Percentiles rank a stretch among this genome's conserved stretches.
Evolutionary conservation across 2,888 invertebrate genomes (phyloP).

Genomic region (Leptopterna dolabrata): DNA sequence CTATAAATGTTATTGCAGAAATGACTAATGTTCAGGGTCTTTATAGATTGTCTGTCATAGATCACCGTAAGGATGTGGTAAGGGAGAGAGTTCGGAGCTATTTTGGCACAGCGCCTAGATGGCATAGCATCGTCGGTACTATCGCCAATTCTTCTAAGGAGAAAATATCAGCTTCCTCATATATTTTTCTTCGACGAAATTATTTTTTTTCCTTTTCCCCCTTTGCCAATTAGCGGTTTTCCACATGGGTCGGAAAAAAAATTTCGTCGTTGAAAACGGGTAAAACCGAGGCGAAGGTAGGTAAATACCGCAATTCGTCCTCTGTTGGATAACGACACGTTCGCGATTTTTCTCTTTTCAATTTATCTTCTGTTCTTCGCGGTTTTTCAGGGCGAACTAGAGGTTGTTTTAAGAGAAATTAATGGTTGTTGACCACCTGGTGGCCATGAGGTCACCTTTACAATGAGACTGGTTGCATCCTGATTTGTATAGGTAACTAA

Average conservation of each 20-base stretch:
- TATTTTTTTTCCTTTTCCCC: background rate
- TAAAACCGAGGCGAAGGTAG: background rate
- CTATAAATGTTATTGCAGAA: constrained; percentile 1
- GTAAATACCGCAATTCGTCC: background rate
- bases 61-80: background rate
- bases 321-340: background rate
- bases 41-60: constrained; percentile 1
- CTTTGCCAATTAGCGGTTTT: background rate
- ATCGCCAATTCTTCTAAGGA: background rate
- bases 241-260: background rate
- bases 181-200: background rate
- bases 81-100: background rate
- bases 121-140: background rate
- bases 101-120: background rate
- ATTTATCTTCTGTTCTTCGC: background rate
- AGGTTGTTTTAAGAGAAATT: too few relatives aligned
- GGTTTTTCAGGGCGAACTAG: background rate
- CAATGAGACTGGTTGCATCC: too few relatives aligned
- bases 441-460: too few relatives aligned
- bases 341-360: background rate
- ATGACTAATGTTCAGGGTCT: background rate
- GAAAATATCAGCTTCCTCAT: background rate
- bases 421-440: too few relatives aligned
- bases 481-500: too few relatives aligned
- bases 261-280: background rate